These are phyloP conservation scores for Indicator indicator DNA, from an alignment of 2,113 vertebrate genomes.

Conservation along the genomic window DNA sequence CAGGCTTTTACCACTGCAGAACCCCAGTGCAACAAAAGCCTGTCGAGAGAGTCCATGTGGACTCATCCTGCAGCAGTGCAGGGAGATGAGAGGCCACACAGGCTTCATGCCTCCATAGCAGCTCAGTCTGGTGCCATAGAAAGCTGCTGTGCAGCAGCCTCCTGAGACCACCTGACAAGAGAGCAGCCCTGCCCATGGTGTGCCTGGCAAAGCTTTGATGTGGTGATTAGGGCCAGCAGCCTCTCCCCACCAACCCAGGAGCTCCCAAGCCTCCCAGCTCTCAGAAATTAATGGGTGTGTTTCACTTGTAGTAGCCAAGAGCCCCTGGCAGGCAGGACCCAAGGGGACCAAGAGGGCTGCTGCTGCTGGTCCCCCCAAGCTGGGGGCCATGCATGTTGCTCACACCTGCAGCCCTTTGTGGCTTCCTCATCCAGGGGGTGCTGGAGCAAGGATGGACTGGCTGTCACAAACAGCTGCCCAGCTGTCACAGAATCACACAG, in stretches of 20 bases:
- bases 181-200: neutral
- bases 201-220: neutral
- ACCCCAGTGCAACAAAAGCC: neutral
- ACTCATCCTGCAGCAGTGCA: neutral
- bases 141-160: neutral
- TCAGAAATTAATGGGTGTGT: neutral
- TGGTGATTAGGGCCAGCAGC: rapidly evolving
- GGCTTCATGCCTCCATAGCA: neutral
- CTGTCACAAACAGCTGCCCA: neutral
- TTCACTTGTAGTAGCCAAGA: neutral
- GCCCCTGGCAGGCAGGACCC: rapidly evolving
- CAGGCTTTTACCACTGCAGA: neutral
- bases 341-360: rapidly evolving
- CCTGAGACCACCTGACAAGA: neutral
- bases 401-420: neutral
- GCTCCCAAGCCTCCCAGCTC: neutral
- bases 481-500: neutral
- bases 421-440: neutral
- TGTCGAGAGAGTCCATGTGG: rapidly evolving
- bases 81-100: neutral
- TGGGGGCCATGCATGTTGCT: rapidly evolving
- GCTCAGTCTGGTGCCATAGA: neutral
- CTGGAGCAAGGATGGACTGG: neutral
- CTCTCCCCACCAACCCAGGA: neutral
- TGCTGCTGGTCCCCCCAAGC: rapidly evolving